These are phyloP conservation scores for Congeria kusceri DNA, from an alignment of 2,888 invertebrate genomes.

Conservation along the genomic window DNA sequence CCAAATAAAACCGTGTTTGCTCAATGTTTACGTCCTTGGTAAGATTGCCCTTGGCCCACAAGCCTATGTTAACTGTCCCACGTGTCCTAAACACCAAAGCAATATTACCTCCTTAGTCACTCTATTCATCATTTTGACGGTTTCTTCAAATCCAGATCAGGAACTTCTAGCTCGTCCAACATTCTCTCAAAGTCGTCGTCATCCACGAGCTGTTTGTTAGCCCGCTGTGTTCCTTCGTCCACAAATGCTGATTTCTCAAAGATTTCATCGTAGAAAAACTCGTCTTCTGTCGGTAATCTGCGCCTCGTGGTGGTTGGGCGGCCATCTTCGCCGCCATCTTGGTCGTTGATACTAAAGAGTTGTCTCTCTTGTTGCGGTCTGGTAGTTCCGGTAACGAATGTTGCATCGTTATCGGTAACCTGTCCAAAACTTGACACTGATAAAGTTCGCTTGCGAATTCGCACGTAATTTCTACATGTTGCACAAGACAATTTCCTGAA, in stretches of 20 bases:
- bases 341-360: slow-evolving; percentile 64
- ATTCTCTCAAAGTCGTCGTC: slow-evolving; percentile 27
- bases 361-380: slow-evolving; percentile 48
- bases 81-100: not conserved
- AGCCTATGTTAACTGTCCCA: not conserved
- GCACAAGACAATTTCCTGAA: not conserved
- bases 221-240: slow-evolving; percentile 57
- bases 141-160: slow-evolving; percentile 56
- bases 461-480: slow-evolving; percentile 13
- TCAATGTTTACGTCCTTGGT: no score
- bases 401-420: slow-evolving; percentile 38
- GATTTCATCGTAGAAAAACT: slow-evolving; percentile 70
- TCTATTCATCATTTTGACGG: slow-evolving; percentile 15
- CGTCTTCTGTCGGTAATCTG: slow-evolving; percentile 44
- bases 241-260: slow-evolving; percentile 70
- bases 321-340: slow-evolving; percentile 63
- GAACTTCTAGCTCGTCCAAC: slow-evolving; percentile 42
- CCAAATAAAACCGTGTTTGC: no score
- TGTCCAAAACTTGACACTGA: slow-evolving; percentile 49
- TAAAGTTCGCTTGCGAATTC: slow-evolving; percentile 8
- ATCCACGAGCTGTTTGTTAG: slow-evolving; percentile 55
- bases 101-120: not conserved
- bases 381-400: slow-evolving; percentile 22
- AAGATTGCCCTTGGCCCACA: no score
- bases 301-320: slow-evolving; percentile 16